Conservation (phyloP, 1,140 invertebrate species). For the Liolophura sinensis region DNA sequence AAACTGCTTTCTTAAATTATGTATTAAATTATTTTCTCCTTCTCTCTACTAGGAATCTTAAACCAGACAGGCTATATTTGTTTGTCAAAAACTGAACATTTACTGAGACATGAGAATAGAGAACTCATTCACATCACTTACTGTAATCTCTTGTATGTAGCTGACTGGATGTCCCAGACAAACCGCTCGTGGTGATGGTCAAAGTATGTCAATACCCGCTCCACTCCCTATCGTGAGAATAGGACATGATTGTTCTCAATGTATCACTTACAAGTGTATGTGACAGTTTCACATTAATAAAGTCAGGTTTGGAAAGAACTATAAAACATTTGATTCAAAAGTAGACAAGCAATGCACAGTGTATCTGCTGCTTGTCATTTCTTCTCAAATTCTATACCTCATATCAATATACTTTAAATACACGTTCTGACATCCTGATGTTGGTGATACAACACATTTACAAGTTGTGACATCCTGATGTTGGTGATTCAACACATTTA, state of each 20-base stretch:
- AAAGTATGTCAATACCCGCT: constrained; percentile 36
- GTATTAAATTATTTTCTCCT: too few species aligned
- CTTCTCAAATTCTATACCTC: background rate
- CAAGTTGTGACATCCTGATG: too few species aligned
- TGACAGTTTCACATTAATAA: constrained; percentile 1
- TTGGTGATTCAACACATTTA: too few species aligned
- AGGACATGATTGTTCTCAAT: background rate
- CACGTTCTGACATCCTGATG: too few species aligned
- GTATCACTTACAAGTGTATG: constrained; percentile 9
- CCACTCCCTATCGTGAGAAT: constrained; percentile 11
- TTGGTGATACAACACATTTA: too few species aligned
- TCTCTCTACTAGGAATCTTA: background rate
- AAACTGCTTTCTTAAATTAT: too few species aligned
- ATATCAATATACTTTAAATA: too few species aligned
- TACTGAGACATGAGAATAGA: background rate
- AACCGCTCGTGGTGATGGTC: constrained; percentile 51
- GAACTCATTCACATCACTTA: constrained; percentile 26
- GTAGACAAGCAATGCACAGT: background rate
- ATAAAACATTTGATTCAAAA: constrained; percentile 10
- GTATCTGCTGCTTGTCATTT: background rate
- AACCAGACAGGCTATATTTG: background rate
- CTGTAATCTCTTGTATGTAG: constrained; percentile 42
- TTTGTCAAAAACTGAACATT: background rate
- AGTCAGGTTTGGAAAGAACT: constrained; percentile 5
- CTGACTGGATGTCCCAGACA: constrained; percentile 37